phyloP scores from a whole-genome alignment of 2,888 invertebrate genomes.

The Autographa gamma region DNA sequence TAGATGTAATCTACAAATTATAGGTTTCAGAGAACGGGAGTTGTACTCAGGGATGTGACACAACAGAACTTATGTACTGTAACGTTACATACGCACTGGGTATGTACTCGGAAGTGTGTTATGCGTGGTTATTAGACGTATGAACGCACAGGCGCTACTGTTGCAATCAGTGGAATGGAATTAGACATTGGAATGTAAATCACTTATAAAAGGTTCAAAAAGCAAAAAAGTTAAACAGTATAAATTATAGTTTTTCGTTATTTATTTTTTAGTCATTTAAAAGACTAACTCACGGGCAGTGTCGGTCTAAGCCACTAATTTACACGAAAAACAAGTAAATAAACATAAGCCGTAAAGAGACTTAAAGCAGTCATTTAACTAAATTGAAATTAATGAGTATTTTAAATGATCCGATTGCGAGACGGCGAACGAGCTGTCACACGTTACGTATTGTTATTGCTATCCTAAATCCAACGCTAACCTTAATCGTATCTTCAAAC shows the following conservation, averaged over 20 bases:
- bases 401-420: constrained; percentile 19
- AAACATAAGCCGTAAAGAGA: constrained; percentile 1
- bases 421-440: constrained; percentile 11
- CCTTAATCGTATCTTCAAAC: constrained; percentile 23
- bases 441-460: constrained; percentile 9
- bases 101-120: constrained; percentile 41
- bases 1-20: constrained; percentile 47
- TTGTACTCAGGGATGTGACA: constrained; percentile 21
- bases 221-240: background rate
- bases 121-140: constrained; percentile 29
- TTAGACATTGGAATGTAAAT: background rate
- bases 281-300: background rate
- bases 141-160: constrained; percentile 14
- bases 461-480: constrained; percentile 10
- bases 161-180: background rate
- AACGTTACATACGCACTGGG: constrained; percentile 20
- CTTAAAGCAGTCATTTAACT: constrained; percentile 1
- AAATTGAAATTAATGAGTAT: constrained; percentile 20
- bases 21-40: constrained; percentile 30
- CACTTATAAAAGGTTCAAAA: background rate
- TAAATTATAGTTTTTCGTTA: background rate
- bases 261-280: background rate
- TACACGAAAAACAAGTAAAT: background rate
- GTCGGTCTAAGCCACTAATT: background rate
- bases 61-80: constrained; percentile 20